Percentiles rank a stretch among this genome's conserved stretches.
Conservation (phyloP, 2,888 invertebrate genomes). For the Teleiodes luculella region DNA sequence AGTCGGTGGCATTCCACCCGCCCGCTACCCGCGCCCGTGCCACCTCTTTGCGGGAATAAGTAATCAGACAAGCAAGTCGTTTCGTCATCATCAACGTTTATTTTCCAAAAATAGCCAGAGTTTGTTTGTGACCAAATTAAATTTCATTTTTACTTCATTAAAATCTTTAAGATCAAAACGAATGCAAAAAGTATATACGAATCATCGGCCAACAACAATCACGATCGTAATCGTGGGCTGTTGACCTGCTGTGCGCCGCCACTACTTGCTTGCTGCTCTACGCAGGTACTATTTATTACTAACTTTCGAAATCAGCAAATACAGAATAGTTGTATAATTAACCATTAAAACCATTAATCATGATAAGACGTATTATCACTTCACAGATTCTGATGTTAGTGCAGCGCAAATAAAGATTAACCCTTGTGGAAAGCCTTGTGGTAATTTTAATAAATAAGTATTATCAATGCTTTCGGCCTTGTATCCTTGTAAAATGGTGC, state of each 20-base stretch:
- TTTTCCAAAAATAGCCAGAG: neutral
- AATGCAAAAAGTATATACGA: constrained; percentile 54
- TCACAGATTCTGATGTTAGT: too few relatives aligned
- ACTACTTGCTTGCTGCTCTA: constrained; percentile 39
- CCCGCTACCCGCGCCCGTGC: constrained; percentile 54
- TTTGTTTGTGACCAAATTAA: too few relatives aligned
- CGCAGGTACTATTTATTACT: constrained; percentile 50
- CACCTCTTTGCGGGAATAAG: constrained; percentile 72
- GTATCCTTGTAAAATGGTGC: constrained; percentile 78
- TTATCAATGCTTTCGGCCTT: constrained; percentile 68
- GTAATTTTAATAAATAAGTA: constrained; percentile 46
- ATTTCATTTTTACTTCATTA: too few relatives aligned
- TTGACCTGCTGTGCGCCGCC: constrained; percentile 50
- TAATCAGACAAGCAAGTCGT: too few relatives aligned
- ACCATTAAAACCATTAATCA: too few relatives aligned
- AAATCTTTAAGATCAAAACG: too few relatives aligned
- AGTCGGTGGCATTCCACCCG: constrained; percentile 62
- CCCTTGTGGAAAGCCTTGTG: too few relatives aligned
- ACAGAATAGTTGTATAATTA: too few relatives aligned
- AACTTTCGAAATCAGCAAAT: constrained; percentile 37
- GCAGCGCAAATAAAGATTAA: too few relatives aligned
- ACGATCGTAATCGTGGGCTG: constrained; percentile 66
- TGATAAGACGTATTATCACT: too few relatives aligned
- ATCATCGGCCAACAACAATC: constrained; percentile 53
- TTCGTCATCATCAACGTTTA: too few relatives aligned